Base-by-base conservation (phyloP, 1,140 invertebrate species). In the Bilobella aurantiaca region DNA sequence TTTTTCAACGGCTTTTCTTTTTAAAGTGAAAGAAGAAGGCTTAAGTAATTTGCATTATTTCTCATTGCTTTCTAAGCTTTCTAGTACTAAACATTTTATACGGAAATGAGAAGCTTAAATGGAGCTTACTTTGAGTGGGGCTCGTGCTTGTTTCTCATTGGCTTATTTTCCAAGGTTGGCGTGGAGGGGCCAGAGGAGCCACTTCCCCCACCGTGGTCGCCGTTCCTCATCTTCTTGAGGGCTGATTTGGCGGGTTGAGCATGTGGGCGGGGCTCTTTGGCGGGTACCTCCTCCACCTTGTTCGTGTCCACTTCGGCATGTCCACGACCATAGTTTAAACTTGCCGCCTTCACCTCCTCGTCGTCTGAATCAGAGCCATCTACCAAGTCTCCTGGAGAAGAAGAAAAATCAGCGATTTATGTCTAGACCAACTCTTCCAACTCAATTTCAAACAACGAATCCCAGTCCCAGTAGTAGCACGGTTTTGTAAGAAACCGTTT, bases 231-330 rank as follows among this genome's bases (percentile, higher is more conserved):
- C 76, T 93, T 94, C 80, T 93, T 93, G 46, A 93, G 81, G n/a
- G 91, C 91, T 27, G 89, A 92, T 76, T 94, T 94, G 56, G 92
- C 82, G 64, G 91, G 91, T 79, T 91, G 85, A 64, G 90, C 90
- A 80, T 92, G 88, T 75, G 90, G 87, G 74, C 74, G 73, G 31
- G 77, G 76, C 79, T 91, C 90, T 78, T 91, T 91, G 62, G 91
- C 90, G 63, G 89, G 90, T 65, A 93, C 91, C 78, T 93, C 89
- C 76, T 93, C 90, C 34, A 92, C 85, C 59, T 87, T 82, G 21
- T 84, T 85, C 32, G 88, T 90, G 75, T 92, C 89, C 29, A 64
- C 58, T 34, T 69, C 70, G 3, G 14, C 8, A 42, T 42, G 34
- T 37, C 30, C 58, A 63, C 69, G 56, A 28, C 67, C 37, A 32